Conservation (phyloP, 2,113 vertebrate genomes). For the Dipodomys spectabilis region DNA sequence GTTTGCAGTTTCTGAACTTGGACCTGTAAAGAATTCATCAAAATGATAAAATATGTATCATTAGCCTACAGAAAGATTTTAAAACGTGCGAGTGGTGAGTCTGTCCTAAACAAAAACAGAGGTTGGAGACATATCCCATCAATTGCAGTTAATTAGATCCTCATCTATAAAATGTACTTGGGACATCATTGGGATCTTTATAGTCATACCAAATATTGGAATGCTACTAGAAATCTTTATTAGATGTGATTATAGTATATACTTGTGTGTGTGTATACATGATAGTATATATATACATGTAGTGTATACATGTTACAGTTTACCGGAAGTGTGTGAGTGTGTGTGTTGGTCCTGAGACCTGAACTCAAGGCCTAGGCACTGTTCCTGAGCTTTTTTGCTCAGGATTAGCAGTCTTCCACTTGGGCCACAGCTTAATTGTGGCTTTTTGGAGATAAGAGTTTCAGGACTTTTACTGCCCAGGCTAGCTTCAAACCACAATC, state of each 20-base stretch:
- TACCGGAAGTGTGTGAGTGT: no score
- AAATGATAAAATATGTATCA: not conserved
- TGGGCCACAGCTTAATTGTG: no score
- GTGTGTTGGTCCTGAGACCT: no score
- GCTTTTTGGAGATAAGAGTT: no score
- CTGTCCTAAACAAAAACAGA: not conserved
- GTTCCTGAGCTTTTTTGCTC: no score
- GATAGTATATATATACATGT: no score
- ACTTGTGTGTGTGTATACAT: not conserved
- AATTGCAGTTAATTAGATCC: not conserved
- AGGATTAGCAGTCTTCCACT: no score
- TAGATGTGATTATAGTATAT: constrained; percentile 27
- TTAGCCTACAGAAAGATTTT: not conserved
- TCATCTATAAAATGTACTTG: constrained; percentile 11
- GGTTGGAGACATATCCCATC: not conserved
- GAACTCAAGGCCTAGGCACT: no score
- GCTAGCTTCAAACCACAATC: no score
- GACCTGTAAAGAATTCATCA: not conserved
- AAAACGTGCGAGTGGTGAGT: not conserved
- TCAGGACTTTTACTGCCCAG: no score
- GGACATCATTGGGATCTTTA: not conserved
- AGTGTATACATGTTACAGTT: no score
- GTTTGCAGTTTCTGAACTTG: constrained; percentile 45
- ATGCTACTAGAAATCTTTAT: constrained; percentile 30
- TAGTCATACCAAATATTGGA: not conserved